A percentile compares a stretch with the other conserved stretches of the same genome.
phyloP scores from a whole-genome alignment of 64 coral and sea anemone species.

The Catalaphyllia jardinei region DNA sequence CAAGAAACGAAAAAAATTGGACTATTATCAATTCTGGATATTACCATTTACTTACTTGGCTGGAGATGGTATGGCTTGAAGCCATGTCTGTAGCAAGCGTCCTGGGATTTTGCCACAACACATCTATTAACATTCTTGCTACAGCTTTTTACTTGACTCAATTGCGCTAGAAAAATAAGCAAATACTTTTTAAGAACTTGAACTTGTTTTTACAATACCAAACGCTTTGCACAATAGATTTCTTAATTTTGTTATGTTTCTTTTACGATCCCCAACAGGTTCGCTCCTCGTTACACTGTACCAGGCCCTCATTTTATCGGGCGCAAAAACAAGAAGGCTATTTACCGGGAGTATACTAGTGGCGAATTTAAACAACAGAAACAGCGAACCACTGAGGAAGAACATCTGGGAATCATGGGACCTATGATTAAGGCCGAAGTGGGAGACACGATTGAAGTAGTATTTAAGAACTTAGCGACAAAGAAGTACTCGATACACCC shows the following conservation, averaged over 20 bases:
- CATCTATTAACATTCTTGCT: neutral
- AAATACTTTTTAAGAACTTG: too few relatives aligned
- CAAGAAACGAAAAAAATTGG: too few relatives aligned
- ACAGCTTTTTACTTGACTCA: too few relatives aligned
- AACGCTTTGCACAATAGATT: too few relatives aligned
- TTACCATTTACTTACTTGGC: too few relatives aligned
- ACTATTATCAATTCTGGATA: too few relatives aligned
- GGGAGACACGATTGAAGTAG: constrained; percentile 79
- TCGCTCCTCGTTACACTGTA: constrained; percentile 73
- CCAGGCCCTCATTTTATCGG: constrained; percentile 64
- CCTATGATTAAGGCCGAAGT: constrained; percentile 85
- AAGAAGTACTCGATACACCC: constrained; percentile 76
- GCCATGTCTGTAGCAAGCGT: too few relatives aligned
- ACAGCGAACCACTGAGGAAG: constrained; percentile 28
- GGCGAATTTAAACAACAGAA: constrained; percentile 48
- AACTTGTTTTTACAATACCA: too few relatives aligned
- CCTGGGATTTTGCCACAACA: neutral
- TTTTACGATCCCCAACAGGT: constrained; percentile 21
- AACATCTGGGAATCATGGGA: constrained; percentile 72
- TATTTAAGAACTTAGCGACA: constrained; percentile 82
- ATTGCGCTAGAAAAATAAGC: too few relatives aligned
- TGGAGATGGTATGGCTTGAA: neutral
- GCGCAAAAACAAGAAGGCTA: constrained; percentile 68
- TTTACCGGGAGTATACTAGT: constrained; percentile 71
- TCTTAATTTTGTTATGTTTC: too few relatives aligned